A percentile compares a stretch with the other conserved stretches of the same genome.
Conservation (phyloP, 1,140 invertebrate genomes). For the Antheraea pernyi region DNA sequence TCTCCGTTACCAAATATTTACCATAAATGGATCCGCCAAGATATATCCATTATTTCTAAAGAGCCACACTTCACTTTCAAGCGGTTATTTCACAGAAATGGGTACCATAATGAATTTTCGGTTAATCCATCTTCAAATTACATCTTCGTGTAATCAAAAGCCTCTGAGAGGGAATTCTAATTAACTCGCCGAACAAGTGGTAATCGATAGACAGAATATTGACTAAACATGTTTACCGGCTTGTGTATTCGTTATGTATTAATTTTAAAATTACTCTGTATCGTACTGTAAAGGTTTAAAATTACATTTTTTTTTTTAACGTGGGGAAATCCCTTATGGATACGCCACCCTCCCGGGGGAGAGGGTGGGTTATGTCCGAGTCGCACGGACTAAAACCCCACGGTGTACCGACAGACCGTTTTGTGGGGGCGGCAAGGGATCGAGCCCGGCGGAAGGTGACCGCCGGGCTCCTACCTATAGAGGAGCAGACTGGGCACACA, state of each 20-base stretch:
- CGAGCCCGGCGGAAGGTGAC: no score
- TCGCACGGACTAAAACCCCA: no score
- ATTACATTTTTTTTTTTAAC: no score
- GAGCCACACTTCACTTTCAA: not conserved
- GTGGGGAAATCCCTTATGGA: no score
- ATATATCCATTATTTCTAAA: slow-evolving; percentile 11
- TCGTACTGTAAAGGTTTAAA: no score
- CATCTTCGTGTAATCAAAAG: not conserved
- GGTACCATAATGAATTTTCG: not conserved
- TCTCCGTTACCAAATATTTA: not conserved
- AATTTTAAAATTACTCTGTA: not conserved
- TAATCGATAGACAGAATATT: not conserved
- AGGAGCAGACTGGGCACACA: no score
- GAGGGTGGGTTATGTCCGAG: no score
- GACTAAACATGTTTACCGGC: not conserved
- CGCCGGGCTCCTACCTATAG: no score
- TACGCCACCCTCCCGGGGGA: no score
- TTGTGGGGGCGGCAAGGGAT: no score
- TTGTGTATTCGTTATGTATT: not conserved
- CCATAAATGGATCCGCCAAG: not conserved
- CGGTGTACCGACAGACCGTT: no score
- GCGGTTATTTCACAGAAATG: not conserved
- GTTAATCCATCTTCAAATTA: slow-evolving; percentile 3
- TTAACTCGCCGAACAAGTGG: not conserved
- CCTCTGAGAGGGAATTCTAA: slow-evolving; percentile 3